phyloP scores from a whole-genome alignment of 2,888 invertebrate genomes.

The Furcula furcula region DNA sequence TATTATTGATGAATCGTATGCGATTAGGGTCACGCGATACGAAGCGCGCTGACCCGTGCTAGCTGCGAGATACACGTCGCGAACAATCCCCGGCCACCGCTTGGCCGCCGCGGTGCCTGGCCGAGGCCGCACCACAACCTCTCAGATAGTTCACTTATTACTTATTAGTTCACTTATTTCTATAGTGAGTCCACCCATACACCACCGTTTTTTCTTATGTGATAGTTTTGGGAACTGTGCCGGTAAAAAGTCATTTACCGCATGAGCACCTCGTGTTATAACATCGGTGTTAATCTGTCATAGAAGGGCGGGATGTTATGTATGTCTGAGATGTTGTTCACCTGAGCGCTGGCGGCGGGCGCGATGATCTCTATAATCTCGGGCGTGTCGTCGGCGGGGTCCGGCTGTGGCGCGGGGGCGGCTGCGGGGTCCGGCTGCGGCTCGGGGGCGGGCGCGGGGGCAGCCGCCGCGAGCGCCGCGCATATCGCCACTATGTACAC shows the following conservation, averaged over 20 bases:
- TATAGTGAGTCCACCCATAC: too few relatives aligned
- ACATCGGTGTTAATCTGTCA: too few relatives aligned
- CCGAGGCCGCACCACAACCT: too few relatives aligned
- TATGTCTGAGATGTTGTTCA: constrained; percentile 19
- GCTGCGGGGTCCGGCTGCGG: constrained; percentile 42
- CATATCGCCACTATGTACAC: constrained; percentile 41
- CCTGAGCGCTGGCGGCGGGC: constrained; percentile 74
- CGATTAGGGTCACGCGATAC: constrained; percentile 43
- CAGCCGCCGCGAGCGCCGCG: constrained; percentile 33
- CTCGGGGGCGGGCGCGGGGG: constrained; percentile 42
- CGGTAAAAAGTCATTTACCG: too few relatives aligned
- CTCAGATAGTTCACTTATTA: too few relatives aligned
- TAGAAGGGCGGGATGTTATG: too few relatives aligned
- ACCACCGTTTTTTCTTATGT: too few relatives aligned
- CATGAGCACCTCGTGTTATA: too few relatives aligned
- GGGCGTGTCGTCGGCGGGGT: constrained; percentile 57
- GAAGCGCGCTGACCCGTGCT: constrained; percentile 16
- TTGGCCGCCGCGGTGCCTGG: too few relatives aligned
- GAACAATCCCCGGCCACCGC: neutral
- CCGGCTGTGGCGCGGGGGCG: constrained; percentile 42
- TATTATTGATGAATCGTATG: constrained; percentile 36
- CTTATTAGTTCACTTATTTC: too few relatives aligned
- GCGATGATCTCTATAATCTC: constrained; percentile 79
- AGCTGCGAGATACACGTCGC: constrained; percentile 1
- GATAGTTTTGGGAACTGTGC: too few relatives aligned